Evolutionary conservation across 2,797 vertebrate species (phyloP).

Genomic region (Coccyzus lansbergi): DNA sequence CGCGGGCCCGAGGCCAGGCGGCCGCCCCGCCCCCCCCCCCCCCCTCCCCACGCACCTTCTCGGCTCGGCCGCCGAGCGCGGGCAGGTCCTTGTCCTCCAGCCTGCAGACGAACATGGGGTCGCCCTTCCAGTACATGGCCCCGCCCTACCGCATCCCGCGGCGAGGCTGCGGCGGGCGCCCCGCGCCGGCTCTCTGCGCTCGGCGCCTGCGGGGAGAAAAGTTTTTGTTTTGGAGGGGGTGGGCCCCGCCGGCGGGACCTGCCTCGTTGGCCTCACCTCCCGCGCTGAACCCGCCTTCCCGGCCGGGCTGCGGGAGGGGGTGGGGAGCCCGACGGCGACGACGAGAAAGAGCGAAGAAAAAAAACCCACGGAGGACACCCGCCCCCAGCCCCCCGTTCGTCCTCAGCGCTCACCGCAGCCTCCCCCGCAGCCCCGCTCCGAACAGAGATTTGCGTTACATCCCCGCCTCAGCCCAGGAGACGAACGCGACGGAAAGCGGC

Average conservation of each 20-base stretch:
- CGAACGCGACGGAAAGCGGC: background rate
- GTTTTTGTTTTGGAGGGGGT: conserved; percentile 84
- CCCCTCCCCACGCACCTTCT: conserved; percentile 82
- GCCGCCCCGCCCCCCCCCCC: background rate
- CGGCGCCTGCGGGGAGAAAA: conserved; percentile 71
- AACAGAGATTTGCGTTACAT: conserved; percentile 34
- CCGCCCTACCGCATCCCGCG: conserved; percentile 71
- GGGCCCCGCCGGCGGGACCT: conserved; percentile 75
- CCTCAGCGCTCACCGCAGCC: background rate
- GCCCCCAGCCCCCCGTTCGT: background rate
- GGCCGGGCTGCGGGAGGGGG: background rate
- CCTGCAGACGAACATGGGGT: conserved; percentile 83
- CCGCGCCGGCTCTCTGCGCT: conserved; percentile 57
- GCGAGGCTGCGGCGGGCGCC: conserved; percentile 1
- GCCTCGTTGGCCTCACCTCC: conserved; percentile 83
- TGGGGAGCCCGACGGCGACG: background rate
- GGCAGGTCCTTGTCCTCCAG: conserved; percentile 79
- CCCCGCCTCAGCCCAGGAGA: background rate
- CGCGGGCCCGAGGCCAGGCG: background rate
- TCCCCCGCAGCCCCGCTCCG: background rate
- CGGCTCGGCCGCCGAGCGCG: conserved; percentile 75
- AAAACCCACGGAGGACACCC: background rate
- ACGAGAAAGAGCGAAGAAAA: background rate
- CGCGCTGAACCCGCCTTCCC: conserved; percentile 76
- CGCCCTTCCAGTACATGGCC: conserved; percentile 93